Percentiles rank a stretch among this genome's conserved stretches.
Evolutionary conservation across 1,140 invertebrate genomes (phyloP).

Genomic region (Patella vulgata): DNA sequence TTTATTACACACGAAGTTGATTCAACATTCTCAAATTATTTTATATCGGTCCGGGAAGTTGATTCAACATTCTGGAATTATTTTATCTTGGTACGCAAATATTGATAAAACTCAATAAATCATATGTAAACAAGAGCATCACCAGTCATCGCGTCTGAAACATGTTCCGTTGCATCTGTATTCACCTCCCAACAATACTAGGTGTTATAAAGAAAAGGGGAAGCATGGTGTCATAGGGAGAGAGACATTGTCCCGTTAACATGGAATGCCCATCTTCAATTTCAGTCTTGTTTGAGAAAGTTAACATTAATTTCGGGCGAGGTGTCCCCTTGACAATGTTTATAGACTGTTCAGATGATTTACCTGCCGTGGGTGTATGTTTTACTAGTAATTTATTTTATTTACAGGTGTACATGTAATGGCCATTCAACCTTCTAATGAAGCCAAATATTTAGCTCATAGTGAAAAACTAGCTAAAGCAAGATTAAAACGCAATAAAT

Average conservation of each 20-base stretch:
- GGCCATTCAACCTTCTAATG: slow-evolving; percentile 27
- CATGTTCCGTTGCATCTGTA: neutral
- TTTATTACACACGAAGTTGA: slow-evolving; percentile 6
- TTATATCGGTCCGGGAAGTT: neutral
- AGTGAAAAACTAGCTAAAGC: neutral
- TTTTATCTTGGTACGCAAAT: neutral
- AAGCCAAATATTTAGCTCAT: slow-evolving; percentile 10
- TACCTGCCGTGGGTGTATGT: too few relatives aligned
- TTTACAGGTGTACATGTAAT: slow-evolving; percentile 13
- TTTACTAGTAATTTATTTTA: too few relatives aligned
- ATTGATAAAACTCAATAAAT: slow-evolving; percentile 7
- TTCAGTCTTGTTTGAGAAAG: too few relatives aligned
- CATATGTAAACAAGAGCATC: neutral
- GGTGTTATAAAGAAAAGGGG: too few relatives aligned
- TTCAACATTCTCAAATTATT: neutral
- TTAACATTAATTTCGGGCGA: too few relatives aligned
- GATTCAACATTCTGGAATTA: neutral
- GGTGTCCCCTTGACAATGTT: too few relatives aligned
- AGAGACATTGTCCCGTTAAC: too few relatives aligned
- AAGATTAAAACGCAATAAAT: slow-evolving; percentile 7
- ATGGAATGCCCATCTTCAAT: too few relatives aligned
- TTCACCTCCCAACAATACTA: too few relatives aligned
- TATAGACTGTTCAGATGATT: too few relatives aligned
- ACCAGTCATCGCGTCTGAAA: neutral
- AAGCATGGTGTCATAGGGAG: too few relatives aligned